Conservation (phyloP, 2,888 invertebrate genomes). For the Volucella zonaria region DNA sequence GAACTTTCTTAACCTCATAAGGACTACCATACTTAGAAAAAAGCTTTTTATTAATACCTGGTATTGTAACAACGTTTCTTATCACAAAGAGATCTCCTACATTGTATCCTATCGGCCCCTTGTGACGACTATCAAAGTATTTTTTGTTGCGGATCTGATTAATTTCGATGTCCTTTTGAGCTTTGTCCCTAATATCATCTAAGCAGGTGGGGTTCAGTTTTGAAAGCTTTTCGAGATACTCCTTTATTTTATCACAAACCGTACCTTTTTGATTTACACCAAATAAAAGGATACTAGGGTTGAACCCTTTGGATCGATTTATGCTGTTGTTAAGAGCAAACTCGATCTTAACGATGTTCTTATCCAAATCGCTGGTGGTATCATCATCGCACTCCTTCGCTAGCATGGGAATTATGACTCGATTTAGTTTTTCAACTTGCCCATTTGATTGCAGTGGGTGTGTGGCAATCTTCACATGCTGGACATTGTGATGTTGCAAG, state of each 20-base stretch:
- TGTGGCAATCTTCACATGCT: slow-evolving; percentile 24
- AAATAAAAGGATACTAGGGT: slow-evolving; percentile 76
- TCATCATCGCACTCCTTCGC: slow-evolving; percentile 40
- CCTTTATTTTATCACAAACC: slow-evolving; percentile 63
- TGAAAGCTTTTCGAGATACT: slow-evolving; percentile 36
- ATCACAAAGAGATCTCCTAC: too few species aligned
- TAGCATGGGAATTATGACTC: slow-evolving; percentile 19
- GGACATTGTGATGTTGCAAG: slow-evolving; percentile 74
- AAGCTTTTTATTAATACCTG: too few species aligned
- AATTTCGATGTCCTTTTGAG: background rate
- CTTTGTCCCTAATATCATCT: slow-evolving; percentile 3
- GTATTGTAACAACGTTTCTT: too few species aligned
- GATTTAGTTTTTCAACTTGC: slow-evolving; percentile 7
- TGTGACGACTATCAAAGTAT: slow-evolving; percentile 16
- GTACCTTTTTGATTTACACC: slow-evolving; percentile 76
- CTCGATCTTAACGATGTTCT: slow-evolving; percentile 7
- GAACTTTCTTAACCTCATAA: too few species aligned
- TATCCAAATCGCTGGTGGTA: slow-evolving; percentile 1
- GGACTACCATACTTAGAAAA: too few species aligned
- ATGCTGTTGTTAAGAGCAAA: too few species aligned
- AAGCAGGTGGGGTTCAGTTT: background rate
- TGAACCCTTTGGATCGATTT: slow-evolving; percentile 75
- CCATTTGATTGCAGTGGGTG: slow-evolving; percentile 16
- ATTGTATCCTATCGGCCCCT: background rate
- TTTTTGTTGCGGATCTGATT: background rate